A percentile compares a stretch with the other conserved stretches of the same genome.
phyloP scores from a whole-genome alignment of 2,113 vertebrate genomes.

The Pelecanus crispus region DNA sequence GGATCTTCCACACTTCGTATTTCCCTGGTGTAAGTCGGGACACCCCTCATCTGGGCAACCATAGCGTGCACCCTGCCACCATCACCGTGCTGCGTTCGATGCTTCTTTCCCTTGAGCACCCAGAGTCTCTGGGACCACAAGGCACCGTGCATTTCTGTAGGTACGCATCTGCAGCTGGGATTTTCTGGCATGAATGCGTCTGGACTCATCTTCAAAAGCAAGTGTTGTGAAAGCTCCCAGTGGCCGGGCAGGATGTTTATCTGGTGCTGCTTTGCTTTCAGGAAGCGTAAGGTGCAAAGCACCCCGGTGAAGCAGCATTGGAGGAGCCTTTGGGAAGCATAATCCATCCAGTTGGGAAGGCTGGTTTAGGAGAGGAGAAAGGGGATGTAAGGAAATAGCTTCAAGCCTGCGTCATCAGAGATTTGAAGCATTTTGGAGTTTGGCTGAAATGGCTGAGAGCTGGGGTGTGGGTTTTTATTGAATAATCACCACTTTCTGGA shows the following conservation, averaged over 20 bases:
- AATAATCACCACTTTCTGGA: not conserved
- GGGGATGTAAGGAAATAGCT: not conserved
- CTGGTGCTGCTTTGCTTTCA: not conserved
- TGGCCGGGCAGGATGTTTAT: not conserved
- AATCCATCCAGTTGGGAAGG: not conserved
- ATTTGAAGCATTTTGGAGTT: not conserved
- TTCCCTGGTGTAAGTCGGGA: not conserved
- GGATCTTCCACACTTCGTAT: not conserved
- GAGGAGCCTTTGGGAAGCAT: not conserved
- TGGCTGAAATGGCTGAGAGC: not conserved
- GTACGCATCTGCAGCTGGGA: not conserved
- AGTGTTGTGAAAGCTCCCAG: not conserved
- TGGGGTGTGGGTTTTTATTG: not conserved
- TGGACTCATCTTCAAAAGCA: not conserved
- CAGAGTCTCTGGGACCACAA: not conserved
- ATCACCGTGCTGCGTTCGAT: not conserved
- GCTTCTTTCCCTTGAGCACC: not conserved
- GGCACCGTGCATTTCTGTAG: accelerated
- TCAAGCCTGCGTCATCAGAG: not conserved
- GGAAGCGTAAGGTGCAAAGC: not conserved
- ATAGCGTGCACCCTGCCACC: not conserved
- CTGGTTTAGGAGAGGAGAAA: not conserved
- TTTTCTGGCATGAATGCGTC: not conserved
- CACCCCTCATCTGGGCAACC: not conserved
- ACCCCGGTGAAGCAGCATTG: accelerated